These are phyloP conservation scores for Nudaria mundana DNA, from an alignment of 2,888 invertebrate genomes.

Conservation along the genomic window DNA sequence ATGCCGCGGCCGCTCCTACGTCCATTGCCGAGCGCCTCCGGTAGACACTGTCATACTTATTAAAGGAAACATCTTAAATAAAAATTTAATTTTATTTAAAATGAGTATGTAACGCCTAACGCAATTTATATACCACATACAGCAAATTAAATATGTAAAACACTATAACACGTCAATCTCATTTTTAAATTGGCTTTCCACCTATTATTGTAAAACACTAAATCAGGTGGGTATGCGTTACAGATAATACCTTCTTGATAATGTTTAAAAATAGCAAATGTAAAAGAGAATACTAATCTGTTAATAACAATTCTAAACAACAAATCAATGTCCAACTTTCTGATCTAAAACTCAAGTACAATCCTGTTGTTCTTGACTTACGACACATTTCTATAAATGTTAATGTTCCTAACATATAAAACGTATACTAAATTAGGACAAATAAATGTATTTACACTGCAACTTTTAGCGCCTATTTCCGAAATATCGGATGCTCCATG, in stretches of 20 bases:
- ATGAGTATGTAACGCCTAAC: constrained; percentile 26
- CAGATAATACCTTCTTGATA: neutral
- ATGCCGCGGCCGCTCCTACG: too few relatives aligned
- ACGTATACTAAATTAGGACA: too few relatives aligned
- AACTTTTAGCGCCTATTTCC: too few relatives aligned
- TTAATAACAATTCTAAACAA: constrained; percentile 3
- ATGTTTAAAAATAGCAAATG: too few relatives aligned
- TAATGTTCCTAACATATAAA: too few relatives aligned
- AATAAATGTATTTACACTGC: too few relatives aligned
- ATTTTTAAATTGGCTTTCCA: constrained; percentile 18
- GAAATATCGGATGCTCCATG: too few relatives aligned
- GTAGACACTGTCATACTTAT: too few relatives aligned
- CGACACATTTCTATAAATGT: constrained; percentile 1
- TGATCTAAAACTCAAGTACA: constrained; percentile 4
- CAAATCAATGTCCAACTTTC: constrained; percentile 3
- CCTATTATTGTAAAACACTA: constrained; percentile 11
- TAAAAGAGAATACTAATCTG: too few relatives aligned
- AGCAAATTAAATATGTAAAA: constrained; percentile 22
- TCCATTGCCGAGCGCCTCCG: too few relatives aligned
- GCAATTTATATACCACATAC: constrained; percentile 21
- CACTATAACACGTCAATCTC: constrained; percentile 2
- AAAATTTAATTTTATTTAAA: too few relatives aligned
- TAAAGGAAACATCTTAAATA: too few relatives aligned
- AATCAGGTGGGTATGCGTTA: neutral
- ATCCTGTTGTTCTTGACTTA: constrained; percentile 1